A percentile compares a stretch with the other conserved stretches of the same genome.
phyloP scores from a whole-genome alignment of 2,888 invertebrate genomes.

The Rotaria macrura region DNA sequence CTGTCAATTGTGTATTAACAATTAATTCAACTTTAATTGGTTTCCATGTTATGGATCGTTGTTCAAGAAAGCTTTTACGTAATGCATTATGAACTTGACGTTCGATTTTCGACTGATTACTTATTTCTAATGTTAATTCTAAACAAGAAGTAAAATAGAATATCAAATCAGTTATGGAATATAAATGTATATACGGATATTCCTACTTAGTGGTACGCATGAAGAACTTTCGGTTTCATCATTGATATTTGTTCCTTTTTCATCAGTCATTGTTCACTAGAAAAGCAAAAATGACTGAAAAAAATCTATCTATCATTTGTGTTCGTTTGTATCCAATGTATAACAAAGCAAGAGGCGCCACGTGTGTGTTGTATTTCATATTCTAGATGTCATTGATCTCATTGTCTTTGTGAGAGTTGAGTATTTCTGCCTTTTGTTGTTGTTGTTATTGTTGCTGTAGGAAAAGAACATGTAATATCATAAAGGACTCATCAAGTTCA shows the following conservation, averaged over 20 bases:
- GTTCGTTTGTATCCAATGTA: background rate
- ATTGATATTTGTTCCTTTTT: background rate
- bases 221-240: background rate
- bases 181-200: background rate
- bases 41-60: slow-evolving; percentile 29
- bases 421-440: no score
- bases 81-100: background rate
- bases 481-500: no score
- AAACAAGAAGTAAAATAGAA: background rate
- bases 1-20: slow-evolving; percentile 29
- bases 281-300: background rate
- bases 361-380: no score
- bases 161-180: no score
- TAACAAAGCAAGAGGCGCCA: no score
- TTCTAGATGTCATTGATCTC: no score
- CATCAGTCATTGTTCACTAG: background rate
- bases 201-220: background rate
- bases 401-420: no score
- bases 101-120: background rate
- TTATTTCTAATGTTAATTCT: background rate
- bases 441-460: no score
- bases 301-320: background rate
- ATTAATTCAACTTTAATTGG: slow-evolving; percentile 29
- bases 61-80: slow-evolving; percentile 20
- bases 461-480: no score